Base-by-base conservation (phyloP, 2,797 vertebrate genomes). In the Peromyscus aztecus region DNA sequence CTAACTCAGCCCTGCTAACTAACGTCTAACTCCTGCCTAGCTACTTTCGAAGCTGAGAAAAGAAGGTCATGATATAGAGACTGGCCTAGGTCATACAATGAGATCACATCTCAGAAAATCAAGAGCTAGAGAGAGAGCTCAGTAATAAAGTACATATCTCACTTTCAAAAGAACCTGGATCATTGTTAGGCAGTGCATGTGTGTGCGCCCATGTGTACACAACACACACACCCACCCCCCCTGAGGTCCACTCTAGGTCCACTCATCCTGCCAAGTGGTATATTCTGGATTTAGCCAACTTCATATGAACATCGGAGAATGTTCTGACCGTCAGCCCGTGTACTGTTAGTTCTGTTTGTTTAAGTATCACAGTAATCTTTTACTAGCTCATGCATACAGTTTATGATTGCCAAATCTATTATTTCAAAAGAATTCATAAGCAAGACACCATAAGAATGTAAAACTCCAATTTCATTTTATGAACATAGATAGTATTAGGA, bases 401-500 rank as follows among this genome's bases (percentile, higher is more conserved):
- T 7, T 43, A 49, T 73, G 52, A 19, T 12, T 90, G 14, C 27
- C 31, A 31, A 17, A 16, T 76, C 17, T 67, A 59, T 27, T 73
- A 61, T 73, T 27, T 46, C 63, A 65, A 93, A 84, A 65, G 7
- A 49, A 63, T 65, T 85, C 1, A n/a, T 67, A 84, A 80, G 34
- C 29, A 82, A 84, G 77, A 94, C 89, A 71, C 14, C 49, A 17
- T 27, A 81, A 71, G 46, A 94, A 93, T 71, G n/a, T 75, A 96
- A 93, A 81, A 55, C 40, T 21, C 89, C 31, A 0, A 34, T 78
- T 94, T n/a, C 6, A 77, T 57, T 96, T 84, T 92, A 78, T 94
- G 27, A 6, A 78, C 4, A 82, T 91, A 83, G 2, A 82, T 92
- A 83, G 2, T 27, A 27, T 52, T 94, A 27, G 27, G 83, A 94